These are phyloP conservation scores for Heliocidaris erythrogramma DNA, from an alignment of 35 echinoderm and acorn worm genomes.

Conservation along the genomic window DNA sequence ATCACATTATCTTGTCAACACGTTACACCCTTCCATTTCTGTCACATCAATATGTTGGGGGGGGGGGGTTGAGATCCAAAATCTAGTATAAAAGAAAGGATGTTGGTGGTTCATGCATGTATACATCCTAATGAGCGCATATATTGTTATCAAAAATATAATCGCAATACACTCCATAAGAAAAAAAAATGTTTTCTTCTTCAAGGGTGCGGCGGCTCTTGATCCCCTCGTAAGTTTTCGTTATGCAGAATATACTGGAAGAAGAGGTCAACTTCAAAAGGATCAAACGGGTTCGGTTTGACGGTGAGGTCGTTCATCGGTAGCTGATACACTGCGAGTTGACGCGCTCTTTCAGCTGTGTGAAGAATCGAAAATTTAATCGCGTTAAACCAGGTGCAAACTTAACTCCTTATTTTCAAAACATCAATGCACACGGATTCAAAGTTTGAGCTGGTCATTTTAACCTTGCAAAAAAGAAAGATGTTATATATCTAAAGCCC, in stretches of 20 bases:
- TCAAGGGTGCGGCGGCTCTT: not conserved
- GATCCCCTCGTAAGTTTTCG: not conserved
- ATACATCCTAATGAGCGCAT: too few species aligned
- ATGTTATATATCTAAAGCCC: not conserved
- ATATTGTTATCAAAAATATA: too few species aligned
- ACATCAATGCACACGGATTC: not conserved
- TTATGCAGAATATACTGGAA: constrained; percentile 38
- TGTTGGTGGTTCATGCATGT: too few species aligned
- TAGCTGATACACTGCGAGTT: constrained; percentile 19
- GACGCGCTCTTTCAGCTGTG: not conserved
- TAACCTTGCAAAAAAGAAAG: not conserved
- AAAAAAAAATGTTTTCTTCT: not conserved
- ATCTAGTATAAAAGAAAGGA: too few species aligned
- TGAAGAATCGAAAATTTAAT: not conserved
- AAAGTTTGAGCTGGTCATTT: not conserved
- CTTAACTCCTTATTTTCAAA: too few species aligned
- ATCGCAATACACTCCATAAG: too few species aligned
- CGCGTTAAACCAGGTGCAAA: not conserved
- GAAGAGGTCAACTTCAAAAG: constrained; percentile 38
- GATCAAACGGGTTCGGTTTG: constrained; percentile 16
- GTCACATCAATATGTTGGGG: too few species aligned
- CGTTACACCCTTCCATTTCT: too few species aligned
- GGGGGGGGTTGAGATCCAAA: too few species aligned
- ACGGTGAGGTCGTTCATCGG: constrained; percentile 33
- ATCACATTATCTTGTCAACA: too few species aligned